Evolutionary conservation across 2,113 vertebrate species (phyloP).

Genomic region (Panthera tigris): DNA sequence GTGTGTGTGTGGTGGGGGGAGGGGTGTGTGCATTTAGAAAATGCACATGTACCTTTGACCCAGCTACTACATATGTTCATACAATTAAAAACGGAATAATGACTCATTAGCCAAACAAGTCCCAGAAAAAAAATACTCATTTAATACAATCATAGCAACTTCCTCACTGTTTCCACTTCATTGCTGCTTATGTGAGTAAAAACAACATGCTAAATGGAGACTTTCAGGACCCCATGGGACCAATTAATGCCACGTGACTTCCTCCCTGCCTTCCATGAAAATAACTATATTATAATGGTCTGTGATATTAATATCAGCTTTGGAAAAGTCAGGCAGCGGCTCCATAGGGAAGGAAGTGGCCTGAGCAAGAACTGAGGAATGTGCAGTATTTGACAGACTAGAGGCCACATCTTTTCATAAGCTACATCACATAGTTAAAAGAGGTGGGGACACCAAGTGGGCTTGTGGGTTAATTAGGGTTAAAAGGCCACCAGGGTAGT

Average conservation of each 20-base stretch:
- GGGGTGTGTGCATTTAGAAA: constrained; percentile 50
- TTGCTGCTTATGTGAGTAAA: constrained; percentile 95
- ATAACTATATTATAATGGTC: constrained; percentile 99
- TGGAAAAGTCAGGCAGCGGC: constrained; percentile 93
- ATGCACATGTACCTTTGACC: constrained; percentile 69
- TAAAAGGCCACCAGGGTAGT: constrained; percentile 71
- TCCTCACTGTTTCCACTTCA: constrained; percentile 97
- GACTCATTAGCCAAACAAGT: constrained; percentile 92
- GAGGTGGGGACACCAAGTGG: background rate
- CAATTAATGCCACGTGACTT: constrained; percentile 99
- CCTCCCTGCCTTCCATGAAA: constrained; percentile 98
- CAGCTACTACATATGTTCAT: constrained; percentile 84
- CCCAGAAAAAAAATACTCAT: constrained; percentile 84
- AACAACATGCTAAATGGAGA: constrained; percentile 96
- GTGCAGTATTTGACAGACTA: constrained; percentile 88
- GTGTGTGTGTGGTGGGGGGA: background rate
- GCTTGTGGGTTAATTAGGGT: constrained; percentile 63
- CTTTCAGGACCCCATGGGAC: constrained; percentile 89
- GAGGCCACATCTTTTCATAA: constrained; percentile 79
- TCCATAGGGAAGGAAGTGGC: constrained; percentile 91
- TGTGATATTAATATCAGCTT: constrained; percentile 99
- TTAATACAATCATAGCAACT: constrained; percentile 90
- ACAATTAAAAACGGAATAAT: constrained; percentile 87
- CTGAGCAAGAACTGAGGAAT: constrained; percentile 94
- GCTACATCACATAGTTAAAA: constrained; percentile 58